Evolutionary conservation across 1,140 invertebrate species (phyloP), one percentile per base, ranked within the genome.

Genomic region (Diorhabda elongata): DNA sequence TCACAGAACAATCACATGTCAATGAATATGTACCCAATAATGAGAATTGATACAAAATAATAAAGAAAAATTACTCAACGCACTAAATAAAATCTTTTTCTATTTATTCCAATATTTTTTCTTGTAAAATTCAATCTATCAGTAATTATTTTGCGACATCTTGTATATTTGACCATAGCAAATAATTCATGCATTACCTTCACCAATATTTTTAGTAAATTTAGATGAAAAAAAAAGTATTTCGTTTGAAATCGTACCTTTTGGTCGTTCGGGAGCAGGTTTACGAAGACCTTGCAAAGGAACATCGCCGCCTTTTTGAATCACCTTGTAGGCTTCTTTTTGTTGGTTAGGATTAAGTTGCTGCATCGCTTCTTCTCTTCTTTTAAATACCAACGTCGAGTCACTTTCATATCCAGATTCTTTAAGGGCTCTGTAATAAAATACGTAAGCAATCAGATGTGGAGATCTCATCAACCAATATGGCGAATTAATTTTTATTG

Each of bases 381-480:
- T 86, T 73, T 91, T 87, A 77, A 95, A 94, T 64, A 95, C 87
- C 68, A 95, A 83, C 8, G 92, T 95, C 2, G 93, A 95, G 81
- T 96, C 93, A 75, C 92, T 95, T 80, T 95, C 93, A 81, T 95
- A 96, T 9, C 93, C 93, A 2, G 91, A 91, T 81, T 95, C 93
- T 83, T 95, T 95, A 45, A 94, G 82, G 62, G 91, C 90, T 79
- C 91, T 93, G 74, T 3, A 45, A 56, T 62, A 65, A 45, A 60
- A 26, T 26, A 26, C 26, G 26, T 26, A 26, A 26, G 26, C 26
- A 26, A 26, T 26, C 26, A 26, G 0, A 26, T 26, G 26, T 26
- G 26, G 26, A 26, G 26, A 26, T 26, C 26, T 26, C 26, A 26
- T 26, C 26, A 26, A 26, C 26, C 26, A 26, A 26, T 26, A 1